A percentile compares a stretch with the other conserved stretches of the same genome.
Evolutionary conservation across 37 sponge, comb jelly and placozoan genomes (phyloP).

Genomic region (Ephydatia muelleri): DNA sequence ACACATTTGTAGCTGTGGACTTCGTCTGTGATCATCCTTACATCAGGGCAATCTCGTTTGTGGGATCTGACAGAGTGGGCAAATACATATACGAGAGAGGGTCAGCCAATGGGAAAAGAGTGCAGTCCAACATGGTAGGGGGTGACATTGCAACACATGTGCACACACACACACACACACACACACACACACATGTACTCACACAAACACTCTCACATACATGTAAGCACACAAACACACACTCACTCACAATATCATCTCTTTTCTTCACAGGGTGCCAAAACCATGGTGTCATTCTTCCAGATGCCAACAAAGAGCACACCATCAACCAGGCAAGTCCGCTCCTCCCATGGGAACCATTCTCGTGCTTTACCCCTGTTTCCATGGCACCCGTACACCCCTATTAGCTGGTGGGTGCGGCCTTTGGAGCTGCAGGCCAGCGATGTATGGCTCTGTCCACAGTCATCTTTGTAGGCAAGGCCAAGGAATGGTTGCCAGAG

Average conservation of each 20-base stretch:
- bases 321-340: constrained; percentile 87
- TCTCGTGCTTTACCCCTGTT: neutral
- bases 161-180: neutral
- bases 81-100: constrained; percentile 94
- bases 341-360: neutral
- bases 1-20: constrained; percentile 57
- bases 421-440: constrained; percentile 99
- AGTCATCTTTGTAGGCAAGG: constrained; percentile 93
- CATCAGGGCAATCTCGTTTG: constrained; percentile 95
- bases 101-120: constrained; percentile 94
- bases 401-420: constrained; percentile 89
- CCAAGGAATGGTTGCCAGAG: constrained; percentile 98
- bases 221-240: neutral
- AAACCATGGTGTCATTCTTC: constrained; percentile 98
- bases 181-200: constrained; percentile 22
- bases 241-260: neutral
- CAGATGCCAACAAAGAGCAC: constrained; percentile 98
- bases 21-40: constrained; percentile 90
- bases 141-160: neutral
- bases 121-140: constrained; percentile 95
- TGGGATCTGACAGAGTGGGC: constrained; percentile 92
- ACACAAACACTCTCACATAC: neutral
- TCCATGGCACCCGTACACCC: neutral
- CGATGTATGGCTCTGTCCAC: constrained; percentile 98
- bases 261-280: constrained; percentile 77